Conservation (phyloP, 2,113 vertebrate genomes). For the Pardalotus punctatus region DNA sequence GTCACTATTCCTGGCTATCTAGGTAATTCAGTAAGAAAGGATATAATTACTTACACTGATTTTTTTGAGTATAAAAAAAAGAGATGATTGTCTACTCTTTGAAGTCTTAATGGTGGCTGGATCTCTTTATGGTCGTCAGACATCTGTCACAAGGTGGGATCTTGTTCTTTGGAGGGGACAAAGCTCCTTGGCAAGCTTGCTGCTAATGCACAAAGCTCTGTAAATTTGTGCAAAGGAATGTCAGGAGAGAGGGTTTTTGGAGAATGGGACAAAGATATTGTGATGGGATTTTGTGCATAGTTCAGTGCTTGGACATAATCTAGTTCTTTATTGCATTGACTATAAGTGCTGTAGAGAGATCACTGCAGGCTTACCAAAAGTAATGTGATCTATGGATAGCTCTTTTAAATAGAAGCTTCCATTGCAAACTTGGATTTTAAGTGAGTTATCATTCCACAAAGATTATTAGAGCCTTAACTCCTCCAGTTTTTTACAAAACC, state of each 20-base stretch:
- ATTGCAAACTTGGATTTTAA: neutral
- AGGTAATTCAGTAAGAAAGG: neutral
- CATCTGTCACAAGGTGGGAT: neutral
- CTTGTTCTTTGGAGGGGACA: neutral
- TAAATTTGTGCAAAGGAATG: neutral
- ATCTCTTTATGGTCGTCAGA: neutral
- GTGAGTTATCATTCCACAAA: neutral
- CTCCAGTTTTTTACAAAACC: neutral
- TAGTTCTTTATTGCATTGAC: neutral
- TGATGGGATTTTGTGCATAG: neutral
- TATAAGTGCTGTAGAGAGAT: neutral
- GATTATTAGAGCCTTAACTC: neutral
- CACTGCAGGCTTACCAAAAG: neutral
- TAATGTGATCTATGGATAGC: neutral
- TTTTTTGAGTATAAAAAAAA: neutral
- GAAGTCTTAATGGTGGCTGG: neutral
- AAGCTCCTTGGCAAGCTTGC: neutral
- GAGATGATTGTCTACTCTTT: neutral
- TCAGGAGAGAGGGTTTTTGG: neutral
- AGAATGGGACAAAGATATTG: neutral
- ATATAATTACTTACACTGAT: neutral
- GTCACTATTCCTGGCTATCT: neutral
- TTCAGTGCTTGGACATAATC: neutral
- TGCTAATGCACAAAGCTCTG: neutral
- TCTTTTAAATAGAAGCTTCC: neutral